A percentile compares a stretch with the other conserved stretches of the same genome.
Evolutionary conservation across 2,113 vertebrate species (phyloP).

Genomic region (Eublepharis macularius): DNA sequence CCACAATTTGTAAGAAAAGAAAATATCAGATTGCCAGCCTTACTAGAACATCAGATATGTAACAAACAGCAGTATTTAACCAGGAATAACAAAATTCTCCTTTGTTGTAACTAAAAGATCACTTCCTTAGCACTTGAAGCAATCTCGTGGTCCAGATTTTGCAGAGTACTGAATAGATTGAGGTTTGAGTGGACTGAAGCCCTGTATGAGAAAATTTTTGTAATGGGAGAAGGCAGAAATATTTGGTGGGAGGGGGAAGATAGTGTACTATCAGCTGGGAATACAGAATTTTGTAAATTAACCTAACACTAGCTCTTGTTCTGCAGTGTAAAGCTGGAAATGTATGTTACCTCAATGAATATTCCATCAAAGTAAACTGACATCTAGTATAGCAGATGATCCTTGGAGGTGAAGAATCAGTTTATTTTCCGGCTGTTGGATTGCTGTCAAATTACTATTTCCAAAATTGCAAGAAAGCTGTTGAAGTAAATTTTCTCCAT

Average conservation of each 20-base stretch:
- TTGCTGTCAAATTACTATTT: constrained; percentile 73
- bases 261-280: constrained; percentile 56
- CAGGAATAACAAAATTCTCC: neutral
- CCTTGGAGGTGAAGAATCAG: constrained; percentile 37
- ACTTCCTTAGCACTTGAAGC: neutral
- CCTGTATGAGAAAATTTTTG: neutral
- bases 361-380: constrained; percentile 69
- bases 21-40: too few relatives aligned
- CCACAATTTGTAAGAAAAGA: too few relatives aligned
- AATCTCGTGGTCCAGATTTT: too few relatives aligned
- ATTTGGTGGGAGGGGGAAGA: constrained; percentile 46
- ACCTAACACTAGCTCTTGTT: constrained; percentile 66
- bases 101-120: neutral
- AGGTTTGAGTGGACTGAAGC: constrained; percentile 5
- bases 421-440: constrained; percentile 66
- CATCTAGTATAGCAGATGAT: neutral
- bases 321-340: constrained; percentile 59
- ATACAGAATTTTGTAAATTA: constrained; percentile 68
- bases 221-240: constrained; percentile 17
- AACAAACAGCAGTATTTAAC: neutral
- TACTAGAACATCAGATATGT: too few relatives aligned
- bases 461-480: constrained; percentile 65
- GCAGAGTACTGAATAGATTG: neutral
- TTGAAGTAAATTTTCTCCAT: constrained; percentile 65
- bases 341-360: constrained; percentile 68